Evolutionary conservation across 2,113 vertebrate species (phyloP), one percentile per base, ranked within the genome.

Genomic region (Sorex araneus): DNA sequence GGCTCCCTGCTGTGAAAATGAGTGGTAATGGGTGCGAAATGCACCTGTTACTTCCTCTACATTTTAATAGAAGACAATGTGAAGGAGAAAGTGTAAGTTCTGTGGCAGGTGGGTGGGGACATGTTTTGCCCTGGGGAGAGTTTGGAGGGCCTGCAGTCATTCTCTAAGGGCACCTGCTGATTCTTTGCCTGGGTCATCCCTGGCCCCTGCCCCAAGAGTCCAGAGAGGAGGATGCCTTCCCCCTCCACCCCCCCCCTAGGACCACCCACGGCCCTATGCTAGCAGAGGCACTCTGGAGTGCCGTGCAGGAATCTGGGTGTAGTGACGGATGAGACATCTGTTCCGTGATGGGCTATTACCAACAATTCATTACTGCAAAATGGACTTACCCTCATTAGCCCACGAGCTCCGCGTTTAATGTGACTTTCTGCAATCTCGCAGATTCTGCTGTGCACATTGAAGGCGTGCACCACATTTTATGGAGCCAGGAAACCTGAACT

Each of bases 351-450:
- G 94, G 87, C 97, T 94, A 66, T 93, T 97, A 97, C 96, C 96
- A 97, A 97, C 96, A 97, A 97, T 97, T 98, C 96, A 97, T 98
- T 97, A 96, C 92, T 78, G 80, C 92, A 85, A 92, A 97, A 97
- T 95, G 97, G 97, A 96, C 97, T 95, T 92, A 81, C 86, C 84
- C 60, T 96, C 95, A 94, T 93, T 97, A 97, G 96, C 93, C 95
- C 96, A 94, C 95, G 74, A 96, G 96, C 97, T 95, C 67, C 0
- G 34, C 84, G 84, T 84, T 97, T 97, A 94, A 97, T 92, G 97
- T 94, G 96, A 96, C 87, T 71, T 96, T 97, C 95, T 94, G 94
- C 85, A 93, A 93, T 84, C 95, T 95, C 87, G 8, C 87, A 84
- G 94, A 93, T 85, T 83, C 95, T 13, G 30, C 84, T 43, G 1